A percentile compares a stretch with the other conserved stretches of the same genome.
Conservation (phyloP, 2,888 invertebrate genomes). For the Caenorhabditis sp. region DNA sequence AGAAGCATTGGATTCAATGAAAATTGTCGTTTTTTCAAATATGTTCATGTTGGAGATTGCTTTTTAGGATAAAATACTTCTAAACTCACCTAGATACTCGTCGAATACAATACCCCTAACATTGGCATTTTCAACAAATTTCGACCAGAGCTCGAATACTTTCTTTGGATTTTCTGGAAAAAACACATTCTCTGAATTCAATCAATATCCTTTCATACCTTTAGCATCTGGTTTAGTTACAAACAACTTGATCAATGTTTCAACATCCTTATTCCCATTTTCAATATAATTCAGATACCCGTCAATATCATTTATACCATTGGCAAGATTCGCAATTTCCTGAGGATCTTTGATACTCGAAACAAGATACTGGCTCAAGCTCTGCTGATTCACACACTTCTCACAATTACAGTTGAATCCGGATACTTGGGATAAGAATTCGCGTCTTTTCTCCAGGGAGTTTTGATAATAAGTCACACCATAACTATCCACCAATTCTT, state of each 20-base stretch:
- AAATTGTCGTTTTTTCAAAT: background rate
- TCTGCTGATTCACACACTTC: slow-evolving; percentile 7
- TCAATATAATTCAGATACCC: slow-evolving; percentile 2
- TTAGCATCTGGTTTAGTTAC: background rate
- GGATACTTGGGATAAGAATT: slow-evolving; percentile 20
- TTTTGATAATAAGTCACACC: slow-evolving; percentile 32
- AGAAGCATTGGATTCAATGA: background rate
- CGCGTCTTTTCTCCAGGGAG: slow-evolving; percentile 21
- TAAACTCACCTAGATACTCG: slow-evolving; percentile 17
- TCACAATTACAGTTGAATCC: slow-evolving; percentile 28
- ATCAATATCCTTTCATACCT: too few species aligned
- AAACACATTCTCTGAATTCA: too few species aligned
- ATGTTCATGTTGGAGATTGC: background rate
- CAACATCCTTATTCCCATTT: slow-evolving; percentile 18
- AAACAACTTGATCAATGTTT: slow-evolving; percentile 6
- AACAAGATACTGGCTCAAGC: background rate
- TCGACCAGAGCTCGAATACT: slow-evolving; percentile 13
- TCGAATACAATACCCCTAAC: slow-evolving; percentile 14
- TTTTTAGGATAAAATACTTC: too few species aligned
- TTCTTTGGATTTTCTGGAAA: background rate
- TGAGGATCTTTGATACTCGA: slow-evolving; percentile 8
- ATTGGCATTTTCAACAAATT: slow-evolving; percentile 19
- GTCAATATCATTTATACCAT: slow-evolving; percentile 5
- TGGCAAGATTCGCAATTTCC: background rate
- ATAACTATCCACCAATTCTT: slow-evolving; percentile 47